A percentile compares a stretch with the other conserved stretches of the same genome.
These are phyloP conservation scores for Melanostoma scalare DNA, from an alignment of 2,888 invertebrate species.

Conservation along the genomic window DNA sequence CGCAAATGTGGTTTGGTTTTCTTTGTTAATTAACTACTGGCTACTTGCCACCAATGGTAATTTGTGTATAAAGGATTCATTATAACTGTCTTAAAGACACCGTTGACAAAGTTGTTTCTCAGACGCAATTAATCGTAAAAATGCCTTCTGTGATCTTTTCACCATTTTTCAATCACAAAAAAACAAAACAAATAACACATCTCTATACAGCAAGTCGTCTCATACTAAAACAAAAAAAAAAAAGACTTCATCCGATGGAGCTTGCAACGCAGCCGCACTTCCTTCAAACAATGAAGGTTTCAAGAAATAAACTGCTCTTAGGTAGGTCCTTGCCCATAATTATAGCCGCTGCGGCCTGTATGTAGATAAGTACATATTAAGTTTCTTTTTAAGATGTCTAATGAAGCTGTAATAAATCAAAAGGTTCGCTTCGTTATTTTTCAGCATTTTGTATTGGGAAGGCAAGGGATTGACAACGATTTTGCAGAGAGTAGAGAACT, in stretches of 20 bases:
- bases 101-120: too few relatives aligned
- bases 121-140: slow-evolving; percentile 7
- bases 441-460: slow-evolving; percentile 14
- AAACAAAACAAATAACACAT: background rate
- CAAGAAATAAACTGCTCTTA: slow-evolving; percentile 35
- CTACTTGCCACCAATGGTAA: too few relatives aligned
- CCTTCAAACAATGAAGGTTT: slow-evolving; percentile 30
- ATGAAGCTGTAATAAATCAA: slow-evolving; percentile 65
- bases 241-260: background rate
- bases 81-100: too few relatives aligned
- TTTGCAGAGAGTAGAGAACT: too few relatives aligned
- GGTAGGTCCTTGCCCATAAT: slow-evolving; percentile 49
- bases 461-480: slow-evolving; percentile 1
- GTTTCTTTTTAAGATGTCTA: slow-evolving; percentile 55
- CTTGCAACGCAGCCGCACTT: slow-evolving; percentile 11
- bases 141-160: slow-evolving; percentile 5
- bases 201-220: too few relatives aligned
- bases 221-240: background rate
- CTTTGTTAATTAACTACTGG: too few relatives aligned
- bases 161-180: slow-evolving; percentile 6
- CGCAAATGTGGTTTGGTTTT: too few relatives aligned
- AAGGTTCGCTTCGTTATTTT: slow-evolving; percentile 27
- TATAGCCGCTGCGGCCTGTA: slow-evolving; percentile 8
- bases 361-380: slow-evolving; percentile 37
- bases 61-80: too few relatives aligned